Conservation (phyloP, 2,888 invertebrate genomes). For the Galerucella pusilla region DNA sequence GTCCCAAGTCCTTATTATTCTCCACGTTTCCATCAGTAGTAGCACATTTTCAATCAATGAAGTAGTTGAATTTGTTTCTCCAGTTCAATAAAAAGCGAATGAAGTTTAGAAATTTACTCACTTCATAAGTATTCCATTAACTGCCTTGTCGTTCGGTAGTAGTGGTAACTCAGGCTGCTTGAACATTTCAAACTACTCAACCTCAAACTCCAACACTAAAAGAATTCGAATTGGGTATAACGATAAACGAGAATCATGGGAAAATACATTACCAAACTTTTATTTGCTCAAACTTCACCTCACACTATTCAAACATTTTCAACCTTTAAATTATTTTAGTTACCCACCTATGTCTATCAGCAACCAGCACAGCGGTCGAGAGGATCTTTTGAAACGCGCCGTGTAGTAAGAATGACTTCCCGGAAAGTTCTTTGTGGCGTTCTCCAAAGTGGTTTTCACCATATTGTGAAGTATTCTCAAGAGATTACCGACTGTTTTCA, state of each 20-base stretch:
- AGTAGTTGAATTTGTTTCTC: too few relatives aligned
- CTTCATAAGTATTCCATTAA: too few relatives aligned
- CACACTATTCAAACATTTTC: too few relatives aligned
- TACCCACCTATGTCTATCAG: slow-evolving; percentile 47
- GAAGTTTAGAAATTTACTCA: too few relatives aligned
- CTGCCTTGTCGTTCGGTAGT: too few relatives aligned
- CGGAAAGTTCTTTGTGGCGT: slow-evolving; percentile 56
- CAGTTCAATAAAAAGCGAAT: too few relatives aligned
- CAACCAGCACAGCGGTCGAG: slow-evolving; percentile 30
- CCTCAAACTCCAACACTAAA: too few relatives aligned
- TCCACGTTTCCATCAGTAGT: too few relatives aligned
- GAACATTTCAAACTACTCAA: too few relatives aligned
- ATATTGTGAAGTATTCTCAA: slow-evolving; percentile 55
- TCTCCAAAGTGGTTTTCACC: slow-evolving; percentile 54
- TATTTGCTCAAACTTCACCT: not conserved
- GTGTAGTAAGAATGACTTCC: slow-evolving; percentile 56
- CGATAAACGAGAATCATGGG: not conserved
- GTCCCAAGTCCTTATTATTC: too few relatives aligned
- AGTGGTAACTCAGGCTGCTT: too few relatives aligned
- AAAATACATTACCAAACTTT: not conserved
- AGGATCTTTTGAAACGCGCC: slow-evolving; percentile 52
- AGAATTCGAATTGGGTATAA: not conserved
- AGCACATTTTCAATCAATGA: too few relatives aligned
- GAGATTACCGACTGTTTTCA: slow-evolving; percentile 52
- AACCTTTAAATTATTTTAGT: not conserved